Percentiles rank a stretch among this genome's conserved stretches.
phyloP scores from a whole-genome alignment of 2,113 vertebrate species.

The Vireo altiloquus region DNA sequence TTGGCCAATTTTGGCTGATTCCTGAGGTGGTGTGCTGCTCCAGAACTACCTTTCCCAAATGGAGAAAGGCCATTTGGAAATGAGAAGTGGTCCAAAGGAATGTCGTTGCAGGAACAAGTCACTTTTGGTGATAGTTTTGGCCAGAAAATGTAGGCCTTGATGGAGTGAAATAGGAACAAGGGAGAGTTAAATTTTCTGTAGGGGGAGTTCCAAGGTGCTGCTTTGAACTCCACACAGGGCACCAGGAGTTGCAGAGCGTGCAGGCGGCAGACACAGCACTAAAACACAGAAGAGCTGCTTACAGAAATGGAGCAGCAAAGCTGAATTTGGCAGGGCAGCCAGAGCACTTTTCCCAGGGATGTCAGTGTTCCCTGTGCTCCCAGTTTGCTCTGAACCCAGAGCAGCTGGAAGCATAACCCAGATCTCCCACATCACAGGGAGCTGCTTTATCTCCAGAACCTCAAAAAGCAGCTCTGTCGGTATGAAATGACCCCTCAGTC shows the following conservation, averaged over 20 bases:
- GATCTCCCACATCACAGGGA: accelerated
- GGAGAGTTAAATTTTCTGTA: background rate
- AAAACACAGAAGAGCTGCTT: background rate
- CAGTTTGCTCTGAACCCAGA: background rate
- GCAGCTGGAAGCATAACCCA: background rate
- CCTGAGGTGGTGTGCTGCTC: background rate
- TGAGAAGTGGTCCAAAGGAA: background rate
- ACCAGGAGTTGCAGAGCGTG: accelerated
- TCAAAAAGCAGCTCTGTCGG: background rate
- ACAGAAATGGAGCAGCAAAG: background rate
- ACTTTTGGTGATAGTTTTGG: background rate
- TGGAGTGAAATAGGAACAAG: background rate
- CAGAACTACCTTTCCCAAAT: background rate
- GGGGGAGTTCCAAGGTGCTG: background rate
- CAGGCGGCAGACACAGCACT: accelerated
- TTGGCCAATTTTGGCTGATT: background rate
- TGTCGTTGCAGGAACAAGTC: background rate
- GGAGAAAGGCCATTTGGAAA: background rate
- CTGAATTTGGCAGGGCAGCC: background rate
- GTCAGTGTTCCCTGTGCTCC: background rate
- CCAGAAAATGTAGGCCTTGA: background rate
- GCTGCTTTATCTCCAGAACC: background rate
- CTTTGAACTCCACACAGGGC: background rate
- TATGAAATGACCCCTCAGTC: background rate
- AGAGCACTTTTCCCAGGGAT: background rate